Base-by-base conservation (phyloP, 2,888 invertebrate species). In the Sphaeridia pumilis region DNA sequence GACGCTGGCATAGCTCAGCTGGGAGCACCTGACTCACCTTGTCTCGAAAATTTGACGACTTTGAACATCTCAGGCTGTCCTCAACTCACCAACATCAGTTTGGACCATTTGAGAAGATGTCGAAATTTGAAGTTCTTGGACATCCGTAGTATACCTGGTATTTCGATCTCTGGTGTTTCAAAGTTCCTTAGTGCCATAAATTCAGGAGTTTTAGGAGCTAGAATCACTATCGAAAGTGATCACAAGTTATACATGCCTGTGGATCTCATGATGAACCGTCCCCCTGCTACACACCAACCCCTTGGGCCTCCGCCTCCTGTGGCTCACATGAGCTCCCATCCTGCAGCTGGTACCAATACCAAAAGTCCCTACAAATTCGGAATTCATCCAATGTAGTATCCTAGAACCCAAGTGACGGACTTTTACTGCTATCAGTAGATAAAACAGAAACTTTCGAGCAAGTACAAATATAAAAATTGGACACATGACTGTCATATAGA, bases 1-100 rank as follows among this genome's bases (percentile, higher is more conserved):
- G 90, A 93, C 70, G 87, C 88, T 12, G 90, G 90, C 44, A 84
- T 92, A 46, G 87, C 88, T 25, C 87, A 88, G 71, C 75, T 90
- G 42, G 83, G 84, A 48, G 83, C 86, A 56, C 78, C 80, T 27
- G 81, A 83, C 56, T 80, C 81, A n/a, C 68, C 72, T 17, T 75
- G 77, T 3, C 70, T 76, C 10, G 74, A 72, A 42, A 80, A 81
- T 24, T 74, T 90, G 58, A 75, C 78, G 56, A 80, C 81, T 58
- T 75, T 90, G 31, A 87, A 88, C 70, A 73, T 90, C 63, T 84
- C 87, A 51, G 84, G 84, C 61, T 87, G 88, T 70, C 80, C 84
- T 49, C 74, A 86, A 66, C 79, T 89, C 36, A 87, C 88, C 0
- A 88, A 89, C 70, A 76, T 78, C 14, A 83, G 86, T 61, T 75